Evolutionary conservation across 2,888 invertebrate genomes (phyloP), one percentile per base, ranked within the genome.

Genomic region (Catocala sponsa): DNA sequence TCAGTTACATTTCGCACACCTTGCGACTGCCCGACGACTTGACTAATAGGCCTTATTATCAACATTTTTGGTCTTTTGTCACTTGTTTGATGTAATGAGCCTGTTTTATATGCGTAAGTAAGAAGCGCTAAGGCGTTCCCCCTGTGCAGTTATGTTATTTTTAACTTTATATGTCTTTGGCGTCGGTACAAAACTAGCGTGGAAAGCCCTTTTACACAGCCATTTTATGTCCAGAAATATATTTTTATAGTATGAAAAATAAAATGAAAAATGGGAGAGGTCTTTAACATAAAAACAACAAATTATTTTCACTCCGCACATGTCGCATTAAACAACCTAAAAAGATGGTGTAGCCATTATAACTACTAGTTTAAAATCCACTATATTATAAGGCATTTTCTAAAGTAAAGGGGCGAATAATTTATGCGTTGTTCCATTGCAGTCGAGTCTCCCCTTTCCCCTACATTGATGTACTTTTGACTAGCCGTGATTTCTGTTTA

Each of bases 401-500:
- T 72, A 64, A 76, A 70, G 71, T 70, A 72, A 76, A 74, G 83
- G 79, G 82, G 79, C 79, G 63, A 66, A 65, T 85, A 87, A 91
- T 91, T 89, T 90, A 90, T 89, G 83, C 82, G 86, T 66, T 83
- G 89, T 74, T 80, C 88, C 77, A 76, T 85, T 79, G 70, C 81
- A 78, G 86, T 79, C 84, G 72, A 57, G 42, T 69, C 80, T 82
- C 87, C 84, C 83, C 81, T 79, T 80, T 74, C 67, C 85, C 87
- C 88, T 86, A 88, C 89, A 88, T 91, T 89, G 92, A 92, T 92
- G 93, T 86, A 80, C 91, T 89, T 92, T 93, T 92, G 89, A 91
- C 91, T 91, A 88, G 91, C 89, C 85, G 82, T 91, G 91, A 92
- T 92, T 90, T 84, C 87, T 80, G 88, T 91, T 92, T 92, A 92